Percentiles rank a stretch among this genome's conserved stretches.
phyloP scores from a whole-genome alignment of 2,888 invertebrate genomes.

The Platynereis dumerilii region DNA sequence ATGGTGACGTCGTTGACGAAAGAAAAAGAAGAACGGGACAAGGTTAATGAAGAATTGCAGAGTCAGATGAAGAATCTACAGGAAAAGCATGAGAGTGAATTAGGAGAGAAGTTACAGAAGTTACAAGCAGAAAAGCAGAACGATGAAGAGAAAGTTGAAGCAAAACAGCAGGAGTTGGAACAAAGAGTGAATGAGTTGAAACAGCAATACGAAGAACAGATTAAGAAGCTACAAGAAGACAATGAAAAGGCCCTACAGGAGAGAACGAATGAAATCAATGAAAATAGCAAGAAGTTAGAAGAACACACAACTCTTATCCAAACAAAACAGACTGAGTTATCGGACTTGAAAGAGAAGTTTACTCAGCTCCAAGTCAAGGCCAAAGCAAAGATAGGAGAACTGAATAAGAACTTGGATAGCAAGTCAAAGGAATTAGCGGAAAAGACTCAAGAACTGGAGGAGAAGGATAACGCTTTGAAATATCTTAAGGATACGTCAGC shows the following conservation, averaged over 20 bases:
- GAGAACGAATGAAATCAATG: slow-evolving; percentile 4
- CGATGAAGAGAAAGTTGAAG: neutral
- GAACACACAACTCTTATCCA: slow-evolving; percentile 8
- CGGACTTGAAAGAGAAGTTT: slow-evolving; percentile 24
- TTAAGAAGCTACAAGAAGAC: slow-evolving; percentile 12
- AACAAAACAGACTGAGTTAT: slow-evolving; percentile 19
- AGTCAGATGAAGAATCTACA: slow-evolving; percentile 37
- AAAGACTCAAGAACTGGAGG: slow-evolving; percentile 11
- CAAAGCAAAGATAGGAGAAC: slow-evolving; percentile 23
- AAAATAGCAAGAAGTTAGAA: slow-evolving; percentile 15
- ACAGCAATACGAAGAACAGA: slow-evolving; percentile 12
- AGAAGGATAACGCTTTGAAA: slow-evolving; percentile 5
- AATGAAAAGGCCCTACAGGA: neutral
- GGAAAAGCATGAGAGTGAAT: slow-evolving; percentile 43
- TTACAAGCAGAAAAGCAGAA: too few species aligned
- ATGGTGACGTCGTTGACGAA: too few species aligned
- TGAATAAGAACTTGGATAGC: slow-evolving; percentile 14
- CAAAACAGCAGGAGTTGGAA: slow-evolving; percentile 15
- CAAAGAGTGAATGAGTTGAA: slow-evolving; percentile 7
- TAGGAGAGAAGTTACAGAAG: slow-evolving; percentile 38
- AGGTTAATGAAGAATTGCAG: slow-evolving; percentile 20
- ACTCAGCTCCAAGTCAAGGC: slow-evolving; percentile 31
- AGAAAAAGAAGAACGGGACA: slow-evolving; percentile 1
- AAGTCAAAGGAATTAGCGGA: neutral
- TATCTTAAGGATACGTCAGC: neutral